Base-by-base conservation (phyloP, 2,797 vertebrate genomes). In the Schizopygopsis pylzovi region DNA sequence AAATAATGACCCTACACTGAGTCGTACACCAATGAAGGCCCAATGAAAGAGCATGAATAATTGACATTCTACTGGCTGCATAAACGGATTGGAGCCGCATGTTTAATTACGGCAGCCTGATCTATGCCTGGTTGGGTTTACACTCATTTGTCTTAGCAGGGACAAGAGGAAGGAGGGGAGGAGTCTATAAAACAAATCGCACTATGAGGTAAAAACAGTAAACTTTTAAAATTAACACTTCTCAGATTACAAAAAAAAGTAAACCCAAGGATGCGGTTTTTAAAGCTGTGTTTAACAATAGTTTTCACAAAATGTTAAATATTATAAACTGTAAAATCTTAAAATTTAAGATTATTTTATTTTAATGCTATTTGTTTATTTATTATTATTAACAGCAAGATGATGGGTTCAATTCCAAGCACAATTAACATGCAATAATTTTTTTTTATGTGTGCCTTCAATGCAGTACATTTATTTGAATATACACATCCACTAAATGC, bases 21-120 rank as follows among this genome's bases (percentile, higher is more conserved):
- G 9, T 87, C 90, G 67, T 80, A 81, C 56, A 87, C 76, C 86
- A 89, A 86, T 90, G 86, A 85, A 80, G 61, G 56, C 65, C 22
- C 54, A 83, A 87, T 84, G 79, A 90, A 87, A 52, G 25, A 45
- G 71, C 41, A 71, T 85, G 81, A 90, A 89, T 87, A 89, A 89
- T 81, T 86, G 67, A 88, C 33, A 68, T 16, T 59, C 28, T 47
- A 72, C 67, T 59, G 72, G 71, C 37, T 63, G 71, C 43, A 56
- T 79, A 87, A 88, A 79, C 83, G 52, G 70, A 89, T 68, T 79
- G 39, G 72, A 78, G 73, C 37, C 54, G 37, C 82, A 54, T 85
- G 76, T 87, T 88, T 88, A 87, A 89, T 89, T 87, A 90, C 84
- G 15, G 85, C 45, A 80, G 61, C 28, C 33, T 73, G 59, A 81